Evolutionary conservation across 1,140 invertebrate species (phyloP).

Genomic region (Diabrotica virgifera): DNA sequence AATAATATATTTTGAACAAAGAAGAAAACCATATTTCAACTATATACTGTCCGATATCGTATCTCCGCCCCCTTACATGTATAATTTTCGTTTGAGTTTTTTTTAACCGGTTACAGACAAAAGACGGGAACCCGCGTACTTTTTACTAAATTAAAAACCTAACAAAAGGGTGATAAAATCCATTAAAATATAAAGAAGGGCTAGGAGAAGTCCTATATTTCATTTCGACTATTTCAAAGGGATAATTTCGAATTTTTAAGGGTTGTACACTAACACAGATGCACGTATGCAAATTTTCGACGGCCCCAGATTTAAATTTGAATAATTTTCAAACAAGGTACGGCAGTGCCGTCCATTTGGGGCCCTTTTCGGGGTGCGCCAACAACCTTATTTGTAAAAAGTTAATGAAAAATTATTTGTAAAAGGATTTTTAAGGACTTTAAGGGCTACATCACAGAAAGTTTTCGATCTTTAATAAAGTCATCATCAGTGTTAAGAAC

Average conservation of each 20-base stretch:
- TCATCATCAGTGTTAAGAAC: too few species aligned
- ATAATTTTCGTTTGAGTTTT: background rate
- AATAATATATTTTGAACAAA: too few species aligned
- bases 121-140: constrained; percentile 12
- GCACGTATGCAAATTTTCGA: constrained; percentile 18
- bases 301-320: constrained; percentile 22
- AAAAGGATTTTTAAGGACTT: too few species aligned
- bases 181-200: constrained; percentile 20
- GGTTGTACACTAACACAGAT: constrained; percentile 21
- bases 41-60: too few species aligned
- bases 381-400: too few species aligned
- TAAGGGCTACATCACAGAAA: too few species aligned
- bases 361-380: too few species aligned
- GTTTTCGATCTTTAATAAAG: too few species aligned
- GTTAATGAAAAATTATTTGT: too few species aligned
- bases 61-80: too few species aligned
- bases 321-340: constrained; percentile 17
- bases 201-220: constrained; percentile 19
- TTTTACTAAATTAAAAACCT: constrained; percentile 18
- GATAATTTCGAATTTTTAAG: constrained; percentile 21
- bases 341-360: background rate
- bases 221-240: constrained; percentile 19
- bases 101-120: constrained; percentile 12
- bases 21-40: too few species aligned
- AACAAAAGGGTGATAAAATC: constrained; percentile 24